Percentiles rank a stretch among this genome's conserved stretches.
Conservation (phyloP, 2,797 vertebrate genomes). For the Apodemus agrarius region DNA sequence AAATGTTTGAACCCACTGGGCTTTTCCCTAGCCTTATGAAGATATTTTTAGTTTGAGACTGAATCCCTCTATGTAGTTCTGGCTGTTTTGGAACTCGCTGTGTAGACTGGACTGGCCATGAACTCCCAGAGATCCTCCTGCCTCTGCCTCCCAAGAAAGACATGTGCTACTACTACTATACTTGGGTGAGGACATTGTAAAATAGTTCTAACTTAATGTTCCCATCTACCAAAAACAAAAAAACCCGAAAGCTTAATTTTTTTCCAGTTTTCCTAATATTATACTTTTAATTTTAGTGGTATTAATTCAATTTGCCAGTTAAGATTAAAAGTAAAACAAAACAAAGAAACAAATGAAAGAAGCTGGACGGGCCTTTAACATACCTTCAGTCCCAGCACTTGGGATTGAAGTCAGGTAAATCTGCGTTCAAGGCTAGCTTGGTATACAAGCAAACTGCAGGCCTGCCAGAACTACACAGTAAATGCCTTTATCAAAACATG, state of each 20-base stretch:
- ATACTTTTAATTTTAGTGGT: constrained; percentile 10
- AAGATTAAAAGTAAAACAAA: neutral
- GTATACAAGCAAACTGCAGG: neutral
- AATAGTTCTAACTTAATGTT: neutral
- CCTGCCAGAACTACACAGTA: neutral
- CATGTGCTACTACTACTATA: too few species aligned
- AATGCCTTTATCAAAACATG: neutral
- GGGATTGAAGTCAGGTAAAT: neutral
- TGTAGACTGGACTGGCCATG: neutral
- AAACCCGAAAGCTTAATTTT: neutral
- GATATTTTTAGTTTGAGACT: neutral
- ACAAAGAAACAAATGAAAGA: neutral
- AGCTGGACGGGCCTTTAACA: neutral
- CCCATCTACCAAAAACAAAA: neutral
- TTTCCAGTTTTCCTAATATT: neutral
- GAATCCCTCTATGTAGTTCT: neutral
- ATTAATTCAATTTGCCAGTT: constrained; percentile 3
- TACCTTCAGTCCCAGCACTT: neutral
- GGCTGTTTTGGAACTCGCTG: neutral
- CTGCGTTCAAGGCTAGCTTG: neutral
- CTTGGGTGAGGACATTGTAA: neutral
- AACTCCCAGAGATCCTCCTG: neutral
- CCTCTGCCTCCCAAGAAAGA: neutral
- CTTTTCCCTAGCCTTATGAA: neutral
- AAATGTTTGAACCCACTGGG: neutral